Conservation (phyloP, 2,888 invertebrate species). For the Torymus texanus region DNA sequence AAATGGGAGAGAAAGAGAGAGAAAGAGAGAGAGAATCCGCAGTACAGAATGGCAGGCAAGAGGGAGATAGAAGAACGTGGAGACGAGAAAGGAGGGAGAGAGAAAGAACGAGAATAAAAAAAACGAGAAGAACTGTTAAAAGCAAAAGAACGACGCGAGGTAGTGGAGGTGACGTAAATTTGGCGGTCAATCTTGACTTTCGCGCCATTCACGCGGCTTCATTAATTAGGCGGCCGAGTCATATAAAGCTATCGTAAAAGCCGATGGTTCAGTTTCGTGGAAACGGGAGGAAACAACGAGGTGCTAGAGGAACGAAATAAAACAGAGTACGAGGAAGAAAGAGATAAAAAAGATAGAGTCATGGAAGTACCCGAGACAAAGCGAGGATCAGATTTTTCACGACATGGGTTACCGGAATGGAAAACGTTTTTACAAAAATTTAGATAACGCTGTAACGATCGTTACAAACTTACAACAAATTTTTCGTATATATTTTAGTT, state of each 20-base stretch:
- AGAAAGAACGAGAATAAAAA: not conserved
- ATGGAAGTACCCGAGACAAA: conserved; percentile 22
- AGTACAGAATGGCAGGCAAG: not conserved
- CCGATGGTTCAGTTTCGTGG: conserved; percentile 62
- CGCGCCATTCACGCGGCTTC: conserved; percentile 54
- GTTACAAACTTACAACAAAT: too few relatives aligned
- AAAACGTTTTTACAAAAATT: too few relatives aligned
- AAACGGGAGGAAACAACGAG: conserved; percentile 56
- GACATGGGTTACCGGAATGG: too few relatives aligned
- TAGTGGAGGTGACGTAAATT: conserved; percentile 52
- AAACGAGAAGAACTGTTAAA: not conserved
- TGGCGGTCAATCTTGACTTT: conserved; percentile 54
- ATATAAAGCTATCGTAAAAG: conserved; percentile 63
- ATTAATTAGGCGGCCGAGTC: conserved; percentile 64
- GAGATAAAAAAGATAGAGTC: conserved; percentile 16
- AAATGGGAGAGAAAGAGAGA: conserved; percentile 6
- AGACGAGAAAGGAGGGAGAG: not conserved
- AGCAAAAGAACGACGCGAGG: conserved; percentile 20
- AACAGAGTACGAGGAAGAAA: conserved; percentile 21
- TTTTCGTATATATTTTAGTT: too few relatives aligned
- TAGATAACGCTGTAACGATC: too few relatives aligned
- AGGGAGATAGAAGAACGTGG: not conserved
- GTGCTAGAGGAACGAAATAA: conserved; percentile 45
- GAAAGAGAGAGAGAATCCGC: conserved; percentile 11
- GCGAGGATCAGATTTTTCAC: not conserved